phyloP scores from a whole-genome alignment of 2,113 vertebrate genomes.

The Neopipo cinnamomea region DNA sequence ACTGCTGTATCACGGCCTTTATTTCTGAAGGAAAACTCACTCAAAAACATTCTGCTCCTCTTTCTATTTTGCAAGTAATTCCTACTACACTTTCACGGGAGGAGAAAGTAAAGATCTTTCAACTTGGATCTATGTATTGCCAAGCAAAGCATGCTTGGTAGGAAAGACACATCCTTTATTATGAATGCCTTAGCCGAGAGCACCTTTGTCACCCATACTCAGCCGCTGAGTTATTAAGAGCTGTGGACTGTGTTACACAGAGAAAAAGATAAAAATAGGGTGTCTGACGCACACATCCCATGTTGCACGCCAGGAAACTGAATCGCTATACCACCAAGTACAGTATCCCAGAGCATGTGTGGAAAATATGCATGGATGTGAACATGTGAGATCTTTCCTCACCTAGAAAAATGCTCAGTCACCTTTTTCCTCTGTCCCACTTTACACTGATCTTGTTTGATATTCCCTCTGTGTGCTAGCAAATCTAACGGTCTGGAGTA shows the following conservation, averaged over 20 bases:
- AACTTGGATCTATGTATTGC: neutral
- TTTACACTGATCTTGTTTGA: neutral
- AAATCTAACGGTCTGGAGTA: neutral
- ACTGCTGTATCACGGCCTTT: neutral
- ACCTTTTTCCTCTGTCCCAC: neutral
- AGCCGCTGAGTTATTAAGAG: neutral
- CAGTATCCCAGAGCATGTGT: conserved; percentile 46
- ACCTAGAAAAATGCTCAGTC: neutral
- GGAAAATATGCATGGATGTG: conserved; percentile 55
- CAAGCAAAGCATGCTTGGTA: neutral
- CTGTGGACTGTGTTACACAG: conserved; percentile 43
- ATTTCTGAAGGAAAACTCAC: neutral
- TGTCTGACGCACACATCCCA: conserved; percentile 57
- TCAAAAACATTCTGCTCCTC: neutral
- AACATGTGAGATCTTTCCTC: conserved; percentile 3
- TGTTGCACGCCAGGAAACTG: conserved; percentile 43
- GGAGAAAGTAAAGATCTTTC: neutral
- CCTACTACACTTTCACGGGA: neutral
- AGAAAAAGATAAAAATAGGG: conserved; percentile 69
- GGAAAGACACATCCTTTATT: neutral
- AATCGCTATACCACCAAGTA: neutral
- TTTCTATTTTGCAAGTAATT: neutral
- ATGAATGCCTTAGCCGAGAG: neutral
- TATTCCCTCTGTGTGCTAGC: neutral
- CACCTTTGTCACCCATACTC: neutral